Evolutionary conservation across 2,797 vertebrate species (phyloP).

Genomic region (Sebastes paucispinis): DNA sequence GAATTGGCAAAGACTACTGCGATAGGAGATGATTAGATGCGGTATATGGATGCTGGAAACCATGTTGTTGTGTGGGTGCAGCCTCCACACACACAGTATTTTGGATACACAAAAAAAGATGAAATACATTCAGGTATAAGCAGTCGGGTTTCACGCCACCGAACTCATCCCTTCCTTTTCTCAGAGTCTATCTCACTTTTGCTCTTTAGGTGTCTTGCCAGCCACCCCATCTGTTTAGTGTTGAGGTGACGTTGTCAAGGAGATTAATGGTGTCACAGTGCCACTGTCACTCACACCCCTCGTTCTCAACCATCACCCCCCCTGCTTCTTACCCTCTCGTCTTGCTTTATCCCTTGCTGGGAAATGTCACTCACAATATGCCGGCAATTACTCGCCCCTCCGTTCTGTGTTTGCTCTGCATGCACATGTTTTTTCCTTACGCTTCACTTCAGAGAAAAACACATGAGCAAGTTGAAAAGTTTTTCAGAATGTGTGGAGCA

Average conservation of each 20-base stretch:
- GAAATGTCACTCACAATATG: constrained; percentile 67
- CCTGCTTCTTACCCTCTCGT: neutral
- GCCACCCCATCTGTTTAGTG: constrained; percentile 26
- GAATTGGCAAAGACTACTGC: neutral
- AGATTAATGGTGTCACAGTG: constrained; percentile 61
- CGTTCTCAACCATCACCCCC: constrained; percentile 1
- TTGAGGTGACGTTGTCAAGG: constrained; percentile 26
- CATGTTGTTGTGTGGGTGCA: neutral
- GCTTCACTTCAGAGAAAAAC: constrained; percentile 21
- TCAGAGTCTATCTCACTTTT: neutral
- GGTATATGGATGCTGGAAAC: neutral
- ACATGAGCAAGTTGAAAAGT: constrained; percentile 1
- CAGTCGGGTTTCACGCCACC: constrained; percentile 27
- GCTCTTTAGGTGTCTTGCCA: constrained; percentile 14
- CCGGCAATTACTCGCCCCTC: constrained; percentile 61
- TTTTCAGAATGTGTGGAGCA: constrained; percentile 13
- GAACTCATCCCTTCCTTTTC: neutral
- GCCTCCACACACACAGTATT: neutral
- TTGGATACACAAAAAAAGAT: constrained; percentile 3
- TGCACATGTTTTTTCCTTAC: constrained; percentile 12
- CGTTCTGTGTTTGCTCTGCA: constrained; percentile 14
- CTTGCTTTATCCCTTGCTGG: constrained; percentile 30
- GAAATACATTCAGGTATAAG: constrained; percentile 10
- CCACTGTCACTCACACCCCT: constrained; percentile 45
- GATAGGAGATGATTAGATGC: neutral